Evolutionary conservation across 2,888 invertebrate species (phyloP).

Genomic region (Pachycephus smyrnensis): DNA sequence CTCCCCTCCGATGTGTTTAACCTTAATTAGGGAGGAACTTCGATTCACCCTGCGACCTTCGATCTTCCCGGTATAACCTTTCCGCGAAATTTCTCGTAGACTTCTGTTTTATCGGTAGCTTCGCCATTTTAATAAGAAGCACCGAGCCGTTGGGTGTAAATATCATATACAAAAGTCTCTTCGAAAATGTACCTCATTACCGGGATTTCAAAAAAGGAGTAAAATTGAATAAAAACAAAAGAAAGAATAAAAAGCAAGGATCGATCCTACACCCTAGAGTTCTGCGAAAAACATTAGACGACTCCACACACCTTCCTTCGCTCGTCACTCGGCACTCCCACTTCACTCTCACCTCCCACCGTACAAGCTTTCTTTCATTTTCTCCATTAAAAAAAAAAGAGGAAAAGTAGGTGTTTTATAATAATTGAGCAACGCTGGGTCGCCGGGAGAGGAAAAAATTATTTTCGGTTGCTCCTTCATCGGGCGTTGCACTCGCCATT

Average conservation of each 20-base stretch:
- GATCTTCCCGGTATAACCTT: constrained; percentile 11
- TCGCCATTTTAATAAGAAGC: background rate
- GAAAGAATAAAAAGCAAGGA: background rate
- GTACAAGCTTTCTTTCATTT: constrained; percentile 15
- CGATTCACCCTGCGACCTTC: background rate
- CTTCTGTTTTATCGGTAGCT: background rate
- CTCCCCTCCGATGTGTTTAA: background rate
- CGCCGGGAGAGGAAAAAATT: constrained; percentile 31
- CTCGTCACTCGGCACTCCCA: constrained; percentile 8
- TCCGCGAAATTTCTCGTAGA: background rate
- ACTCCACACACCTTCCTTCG: background rate
- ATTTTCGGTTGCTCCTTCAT: constrained; percentile 55
- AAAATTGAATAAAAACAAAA: background rate
- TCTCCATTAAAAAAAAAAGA: background rate
- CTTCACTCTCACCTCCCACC: background rate
- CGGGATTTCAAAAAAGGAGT: background rate
- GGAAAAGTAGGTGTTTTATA: constrained; percentile 53
- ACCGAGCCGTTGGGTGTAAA: background rate
- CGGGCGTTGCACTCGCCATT: constrained; percentile 62
- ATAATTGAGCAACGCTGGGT: constrained; percentile 51
- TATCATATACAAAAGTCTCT: background rate
- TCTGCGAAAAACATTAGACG: background rate
- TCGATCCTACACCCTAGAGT: background rate
- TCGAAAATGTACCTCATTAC: background rate
- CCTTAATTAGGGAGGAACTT: background rate